phyloP scores from a whole-genome alignment of 2,113 vertebrate species.

The Axis porcinus region DNA sequence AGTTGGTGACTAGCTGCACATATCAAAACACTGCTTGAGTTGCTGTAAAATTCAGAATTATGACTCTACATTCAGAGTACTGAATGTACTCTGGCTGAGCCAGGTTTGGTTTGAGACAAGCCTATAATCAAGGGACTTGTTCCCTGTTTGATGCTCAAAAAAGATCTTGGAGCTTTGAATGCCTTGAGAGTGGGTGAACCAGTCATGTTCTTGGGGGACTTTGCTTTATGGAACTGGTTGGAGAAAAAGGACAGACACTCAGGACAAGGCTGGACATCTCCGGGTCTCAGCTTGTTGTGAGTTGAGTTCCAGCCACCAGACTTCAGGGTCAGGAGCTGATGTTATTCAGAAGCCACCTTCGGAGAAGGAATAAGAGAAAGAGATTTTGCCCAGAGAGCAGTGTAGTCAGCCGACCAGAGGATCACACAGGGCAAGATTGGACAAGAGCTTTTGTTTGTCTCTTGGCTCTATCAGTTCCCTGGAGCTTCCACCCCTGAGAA shows the following conservation, averaged over 20 bases:
- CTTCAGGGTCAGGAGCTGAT: neutral
- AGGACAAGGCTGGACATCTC: neutral
- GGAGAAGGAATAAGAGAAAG: neutral
- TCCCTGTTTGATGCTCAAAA: neutral
- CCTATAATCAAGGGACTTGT: too few relatives aligned
- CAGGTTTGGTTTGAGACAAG: neutral
- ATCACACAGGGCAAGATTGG: neutral
- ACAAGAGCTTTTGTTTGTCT: neutral
- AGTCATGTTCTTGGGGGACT: neutral
- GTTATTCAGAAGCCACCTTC: neutral
- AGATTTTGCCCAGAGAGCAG: neutral
- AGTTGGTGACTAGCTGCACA: neutral
- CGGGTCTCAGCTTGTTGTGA: neutral
- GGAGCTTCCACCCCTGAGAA: neutral
- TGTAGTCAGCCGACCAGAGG: rapidly evolving
- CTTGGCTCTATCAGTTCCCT: rapidly evolving
- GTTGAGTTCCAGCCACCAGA: neutral
- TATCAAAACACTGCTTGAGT: too few relatives aligned
- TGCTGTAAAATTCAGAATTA: too few relatives aligned
- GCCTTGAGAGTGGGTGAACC: neutral
- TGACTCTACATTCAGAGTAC: neutral
- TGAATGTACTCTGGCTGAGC: neutral
- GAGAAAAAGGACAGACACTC: neutral
- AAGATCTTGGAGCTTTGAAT: neutral
- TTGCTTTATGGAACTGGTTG: neutral